Evolutionary conservation across 2,797 vertebrate species (phyloP).

Genomic region (Threskiornis aethiopicus): DNA sequence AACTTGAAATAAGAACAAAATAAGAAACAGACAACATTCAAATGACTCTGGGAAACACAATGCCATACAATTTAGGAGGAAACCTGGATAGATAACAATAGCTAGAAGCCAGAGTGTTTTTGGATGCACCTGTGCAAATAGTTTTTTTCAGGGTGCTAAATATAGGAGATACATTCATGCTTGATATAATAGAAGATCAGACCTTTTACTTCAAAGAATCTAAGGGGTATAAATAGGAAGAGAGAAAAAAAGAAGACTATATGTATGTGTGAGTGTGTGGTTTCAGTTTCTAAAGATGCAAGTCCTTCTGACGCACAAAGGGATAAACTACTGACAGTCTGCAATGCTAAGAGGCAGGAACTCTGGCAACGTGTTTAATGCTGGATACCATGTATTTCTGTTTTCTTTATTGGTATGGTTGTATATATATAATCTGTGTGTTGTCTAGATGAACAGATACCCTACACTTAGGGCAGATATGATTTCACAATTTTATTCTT

Average conservation of each 20-base stretch:
- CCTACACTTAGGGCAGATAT: not conserved
- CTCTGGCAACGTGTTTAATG: not conserved
- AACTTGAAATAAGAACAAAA: not conserved
- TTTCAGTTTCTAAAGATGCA: slow-evolving; percentile 33
- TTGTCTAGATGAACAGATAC: not conserved
- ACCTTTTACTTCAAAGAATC: slow-evolving; percentile 49
- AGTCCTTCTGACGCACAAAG: slow-evolving; percentile 32
- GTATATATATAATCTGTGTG: not conserved
- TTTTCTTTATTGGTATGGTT: not conserved
- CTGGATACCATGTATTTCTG: not conserved
- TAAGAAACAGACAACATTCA: not conserved
- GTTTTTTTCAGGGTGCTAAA: slow-evolving; percentile 32
- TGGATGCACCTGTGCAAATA: slow-evolving; percentile 38
- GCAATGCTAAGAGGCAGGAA: not conserved
- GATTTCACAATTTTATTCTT: not conserved
- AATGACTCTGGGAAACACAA: not conserved
- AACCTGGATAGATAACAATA: not conserved
- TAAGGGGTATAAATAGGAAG: slow-evolving; percentile 38
- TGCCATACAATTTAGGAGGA: not conserved
- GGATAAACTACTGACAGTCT: not conserved
- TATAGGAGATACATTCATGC: slow-evolving; percentile 22
- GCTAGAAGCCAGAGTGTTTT: not conserved
- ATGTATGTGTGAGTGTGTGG: not conserved
- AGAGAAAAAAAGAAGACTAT: not conserved
- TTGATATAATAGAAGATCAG: slow-evolving; percentile 45